Evolutionary conservation across 2,113 vertebrate genomes (phyloP), one percentile per base, ranked within the genome.

Genomic region (Strix uralensis): DNA sequence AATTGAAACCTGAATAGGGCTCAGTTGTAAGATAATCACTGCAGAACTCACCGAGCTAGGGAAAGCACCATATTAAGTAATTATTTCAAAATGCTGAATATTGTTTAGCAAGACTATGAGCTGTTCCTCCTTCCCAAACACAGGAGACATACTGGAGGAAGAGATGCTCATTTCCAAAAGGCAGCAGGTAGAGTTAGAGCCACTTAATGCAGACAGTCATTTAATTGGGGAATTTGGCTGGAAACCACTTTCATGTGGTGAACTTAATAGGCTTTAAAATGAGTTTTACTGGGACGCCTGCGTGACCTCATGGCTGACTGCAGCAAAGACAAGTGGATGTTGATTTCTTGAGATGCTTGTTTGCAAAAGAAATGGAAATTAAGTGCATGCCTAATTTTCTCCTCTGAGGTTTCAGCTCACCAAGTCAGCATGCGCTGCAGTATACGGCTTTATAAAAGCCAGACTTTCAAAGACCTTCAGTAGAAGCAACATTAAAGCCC

Each of bases 1-100:
- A 98, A 97, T 54, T 86, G 93, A 96, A 97, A 91, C 87, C 86
- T 88, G 91, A 94, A 94, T 70, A 72, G 93, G 91, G 91, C 95
- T 94, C 93, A 90, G 80, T 86, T 91, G 88, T 82, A 82, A 95
- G 96, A 94, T 95, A 95, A 95, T 95, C 93, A 70, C 40, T 26
- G 57, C 69, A 90, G 71, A 86, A 40, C 77, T 81, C 81, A 32
- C 66, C 2, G 6, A 5, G 71, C 6, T 22, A 38, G 65, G 74
- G 74, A 78, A 85, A 96, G 79, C 42, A 63, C 58, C 84, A 6
- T 38, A 82, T 91, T 75, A 91, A 94, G 86, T 36, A 44, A 88
- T 83, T 85, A 91, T 38, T 77, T 74, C 70, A 44, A 81, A 90
- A 92, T 2, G 81, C 38, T 54, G 52, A 85, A 81, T 86, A 47